A percentile compares a stretch with the other conserved stretches of the same genome.
These are phyloP conservation scores for Drosophila merina DNA, from an alignment of 2,888 invertebrate genomes.

Conservation along the genomic window DNA sequence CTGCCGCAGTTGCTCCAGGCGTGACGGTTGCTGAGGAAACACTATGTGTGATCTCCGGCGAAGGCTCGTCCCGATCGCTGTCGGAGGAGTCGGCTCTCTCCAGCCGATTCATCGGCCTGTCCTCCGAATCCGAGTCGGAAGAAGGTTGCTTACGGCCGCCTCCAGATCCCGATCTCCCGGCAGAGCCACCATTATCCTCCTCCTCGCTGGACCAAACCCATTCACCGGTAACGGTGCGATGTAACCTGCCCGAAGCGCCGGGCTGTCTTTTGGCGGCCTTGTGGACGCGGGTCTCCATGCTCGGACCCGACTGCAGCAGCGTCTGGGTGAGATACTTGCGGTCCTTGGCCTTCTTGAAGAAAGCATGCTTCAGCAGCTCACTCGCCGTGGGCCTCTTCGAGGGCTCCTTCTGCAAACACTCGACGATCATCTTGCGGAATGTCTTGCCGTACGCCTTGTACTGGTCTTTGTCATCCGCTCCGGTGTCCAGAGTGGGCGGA, in stretches of 20 bases:
- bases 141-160: conserved; percentile 84
- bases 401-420: conserved; percentile 98
- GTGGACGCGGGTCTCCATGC: conserved; percentile 94
- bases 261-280: conserved; percentile 93
- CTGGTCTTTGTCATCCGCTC: conserved; percentile 98
- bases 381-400: conserved; percentile 97
- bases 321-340: conserved; percentile 94
- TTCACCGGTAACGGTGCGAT: conserved; percentile 97
- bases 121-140: conserved; percentile 85
- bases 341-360: conserved; percentile 99
- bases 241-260: conserved; percentile 92
- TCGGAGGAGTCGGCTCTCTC: conserved; percentile 87
- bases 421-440: conserved; percentile 97
- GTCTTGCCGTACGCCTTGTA: conserved; percentile 99
- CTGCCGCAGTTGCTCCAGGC: conserved; percentile 52
- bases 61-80: conserved; percentile 85
- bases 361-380: conserved; percentile 97
- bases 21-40: conserved; percentile 71
- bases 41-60: conserved; percentile 83
- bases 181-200: conserved; percentile 87
- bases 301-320: conserved; percentile 93
- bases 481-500: conserved; percentile 97
- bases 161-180: conserved; percentile 68
- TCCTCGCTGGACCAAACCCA: conserved; percentile 99
- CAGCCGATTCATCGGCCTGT: conserved; percentile 87